Evolutionary conservation across 2,797 vertebrate genomes (phyloP).

Genomic region (Corythornis leucogaster): DNA sequence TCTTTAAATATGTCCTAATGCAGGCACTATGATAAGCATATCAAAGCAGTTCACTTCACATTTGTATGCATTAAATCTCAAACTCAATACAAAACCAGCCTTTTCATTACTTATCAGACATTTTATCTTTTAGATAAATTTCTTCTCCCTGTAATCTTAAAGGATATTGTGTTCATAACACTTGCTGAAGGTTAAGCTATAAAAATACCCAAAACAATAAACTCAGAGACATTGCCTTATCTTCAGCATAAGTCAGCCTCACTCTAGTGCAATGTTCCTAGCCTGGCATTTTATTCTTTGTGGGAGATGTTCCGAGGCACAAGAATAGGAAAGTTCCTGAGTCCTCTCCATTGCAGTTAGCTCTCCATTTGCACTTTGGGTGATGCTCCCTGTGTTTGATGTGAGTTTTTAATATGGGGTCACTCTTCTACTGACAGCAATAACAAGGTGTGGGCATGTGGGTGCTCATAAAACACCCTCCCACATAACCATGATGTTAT

Average conservation of each 20-base stretch:
- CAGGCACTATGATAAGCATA: neutral
- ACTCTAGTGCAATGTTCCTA: neutral
- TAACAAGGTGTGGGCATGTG: neutral
- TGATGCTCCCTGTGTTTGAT: neutral
- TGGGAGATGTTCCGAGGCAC: neutral
- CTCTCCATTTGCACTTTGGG: neutral
- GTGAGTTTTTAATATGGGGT: neutral
- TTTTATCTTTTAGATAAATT: constrained; percentile 39
- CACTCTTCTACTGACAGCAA: neutral
- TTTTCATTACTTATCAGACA: constrained; percentile 45
- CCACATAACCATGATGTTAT: neutral
- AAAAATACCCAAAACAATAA: constrained; percentile 56
- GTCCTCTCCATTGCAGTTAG: neutral
- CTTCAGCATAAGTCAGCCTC: constrained; percentile 44
- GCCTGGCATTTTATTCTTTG: constrained; percentile 29
- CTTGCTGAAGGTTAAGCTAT: constrained; percentile 28
- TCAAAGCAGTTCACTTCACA: neutral
- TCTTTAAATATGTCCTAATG: neutral
- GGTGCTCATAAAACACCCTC: neutral
- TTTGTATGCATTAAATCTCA: constrained; percentile 21
- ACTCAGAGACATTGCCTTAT: constrained; percentile 47
- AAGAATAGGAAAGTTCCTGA: neutral
- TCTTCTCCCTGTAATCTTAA: constrained; percentile 33
- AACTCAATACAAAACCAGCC: neutral
- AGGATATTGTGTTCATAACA: constrained; percentile 41